Evolutionary conservation across 2,113 vertebrate species (phyloP).

Genomic region (Otus sunia): DNA sequence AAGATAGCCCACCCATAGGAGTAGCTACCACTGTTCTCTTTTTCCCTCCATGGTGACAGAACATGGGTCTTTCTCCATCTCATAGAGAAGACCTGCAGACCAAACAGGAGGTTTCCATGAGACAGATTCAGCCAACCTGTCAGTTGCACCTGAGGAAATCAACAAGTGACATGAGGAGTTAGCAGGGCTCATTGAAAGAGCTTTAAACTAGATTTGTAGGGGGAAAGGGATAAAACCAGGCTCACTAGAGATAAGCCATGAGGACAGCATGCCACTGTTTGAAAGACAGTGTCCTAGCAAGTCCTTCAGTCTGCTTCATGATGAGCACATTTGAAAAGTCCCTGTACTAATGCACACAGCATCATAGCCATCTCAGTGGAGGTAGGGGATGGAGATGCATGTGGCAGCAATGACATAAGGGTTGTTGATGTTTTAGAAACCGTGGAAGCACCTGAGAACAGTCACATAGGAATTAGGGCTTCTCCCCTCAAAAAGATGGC

Average conservation of each 20-base stretch:
- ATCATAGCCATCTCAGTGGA: neutral
- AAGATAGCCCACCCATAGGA: neutral
- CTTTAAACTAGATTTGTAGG: neutral
- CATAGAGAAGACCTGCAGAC: neutral
- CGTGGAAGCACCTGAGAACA: neutral
- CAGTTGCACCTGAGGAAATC: neutral
- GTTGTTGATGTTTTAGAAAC: neutral
- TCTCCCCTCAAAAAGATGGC: neutral
- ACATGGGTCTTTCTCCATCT: neutral
- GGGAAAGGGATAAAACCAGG: neutral
- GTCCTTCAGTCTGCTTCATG: neutral
- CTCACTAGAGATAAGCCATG: neutral
- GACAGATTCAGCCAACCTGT: neutral
- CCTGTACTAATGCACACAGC: neutral
- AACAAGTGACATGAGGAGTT: neutral
- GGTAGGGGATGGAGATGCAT: too few species aligned
- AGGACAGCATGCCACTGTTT: accelerated
- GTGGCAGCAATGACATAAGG: neutral
- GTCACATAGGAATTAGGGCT: neutral
- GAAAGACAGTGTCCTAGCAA: neutral
- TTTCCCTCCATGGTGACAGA: neutral
- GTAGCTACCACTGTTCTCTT: neutral
- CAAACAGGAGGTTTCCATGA: neutral
- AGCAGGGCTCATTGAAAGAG: neutral
- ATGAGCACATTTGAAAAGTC: neutral